These are phyloP conservation scores for Pantala flavescens DNA, from an alignment of 1,140 invertebrate species.

Conservation along the genomic window DNA sequence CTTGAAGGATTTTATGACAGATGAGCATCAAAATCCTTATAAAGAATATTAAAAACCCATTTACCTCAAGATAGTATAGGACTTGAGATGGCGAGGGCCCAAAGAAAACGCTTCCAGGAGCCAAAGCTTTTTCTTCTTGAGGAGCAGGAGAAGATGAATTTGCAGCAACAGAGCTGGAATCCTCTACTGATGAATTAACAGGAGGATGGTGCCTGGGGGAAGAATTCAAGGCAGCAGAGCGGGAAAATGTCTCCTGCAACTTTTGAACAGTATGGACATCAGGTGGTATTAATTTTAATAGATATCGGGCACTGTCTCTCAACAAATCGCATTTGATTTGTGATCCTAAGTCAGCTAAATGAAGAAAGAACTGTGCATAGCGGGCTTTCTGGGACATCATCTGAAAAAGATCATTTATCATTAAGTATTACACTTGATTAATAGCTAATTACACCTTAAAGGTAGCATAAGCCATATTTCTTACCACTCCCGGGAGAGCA, in stretches of 20 bases:
- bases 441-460: too few relatives aligned
- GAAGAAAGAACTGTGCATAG: conserved; percentile 81
- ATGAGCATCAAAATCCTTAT: too few relatives aligned
- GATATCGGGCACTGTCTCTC: conserved; percentile 70
- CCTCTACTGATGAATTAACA: conserved; percentile 16
- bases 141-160: background rate
- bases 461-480: conserved; percentile 28
- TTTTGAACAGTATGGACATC: conserved; percentile 63
- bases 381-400: conserved; percentile 55
- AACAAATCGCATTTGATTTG: conserved; percentile 65
- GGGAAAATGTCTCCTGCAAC: conserved; percentile 41
- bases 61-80: conserved; percentile 57
- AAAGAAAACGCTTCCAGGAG: conserved; percentile 63
- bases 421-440: background rate
- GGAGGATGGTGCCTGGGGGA: background rate
- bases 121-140: conserved; percentile 38
- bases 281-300: conserved; percentile 83
- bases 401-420: background rate
- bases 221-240: conserved; percentile 17
- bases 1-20: too few relatives aligned
- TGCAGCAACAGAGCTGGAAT: conserved; percentile 17
- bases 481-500: conserved; percentile 80
- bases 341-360: conserved; percentile 81
- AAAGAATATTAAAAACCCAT: too few relatives aligned
- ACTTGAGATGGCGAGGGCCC: conserved; percentile 63